These are phyloP conservation scores for Heliothis peltigera DNA, from an alignment of 2,888 invertebrate species.

Conservation along the genomic window DNA sequence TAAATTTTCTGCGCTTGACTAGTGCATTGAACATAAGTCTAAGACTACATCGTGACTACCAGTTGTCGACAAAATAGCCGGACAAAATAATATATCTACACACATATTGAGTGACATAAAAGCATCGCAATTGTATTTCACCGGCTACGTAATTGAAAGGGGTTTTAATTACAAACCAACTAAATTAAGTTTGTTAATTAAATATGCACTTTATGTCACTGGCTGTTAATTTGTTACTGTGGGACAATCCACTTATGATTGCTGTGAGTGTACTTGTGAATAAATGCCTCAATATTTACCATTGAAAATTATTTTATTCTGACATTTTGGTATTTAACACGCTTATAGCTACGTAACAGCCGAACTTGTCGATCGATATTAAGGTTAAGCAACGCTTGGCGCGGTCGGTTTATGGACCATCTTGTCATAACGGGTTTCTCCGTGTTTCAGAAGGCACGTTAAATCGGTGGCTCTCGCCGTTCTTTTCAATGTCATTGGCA, in stretches of 20 bases:
- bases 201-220: constrained; percentile 60
- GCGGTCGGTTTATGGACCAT: too few relatives aligned
- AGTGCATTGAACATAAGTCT: too few relatives aligned
- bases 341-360: too few relatives aligned
- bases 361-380: too few relatives aligned
- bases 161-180: constrained; percentile 67
- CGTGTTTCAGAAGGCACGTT: too few relatives aligned
- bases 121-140: constrained; percentile 58
- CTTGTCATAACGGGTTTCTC: too few relatives aligned
- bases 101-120: constrained; percentile 22
- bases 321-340: too few relatives aligned
- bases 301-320: constrained; percentile 13
- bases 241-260: constrained; percentile 50
- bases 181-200: constrained; percentile 65
- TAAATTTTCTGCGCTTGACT: constrained; percentile 1
- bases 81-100: constrained; percentile 6
- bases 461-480: too few relatives aligned
- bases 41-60: too few relatives aligned
- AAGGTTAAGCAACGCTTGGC: too few relatives aligned
- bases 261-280: constrained; percentile 24
- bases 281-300: constrained; percentile 29
- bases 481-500: too few relatives aligned
- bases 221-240: constrained; percentile 50
- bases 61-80: constrained; percentile 46
- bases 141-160: constrained; percentile 64